Evolutionary conservation across 1,140 invertebrate species (phyloP).

Genomic region (Oscheius sp.): DNA sequence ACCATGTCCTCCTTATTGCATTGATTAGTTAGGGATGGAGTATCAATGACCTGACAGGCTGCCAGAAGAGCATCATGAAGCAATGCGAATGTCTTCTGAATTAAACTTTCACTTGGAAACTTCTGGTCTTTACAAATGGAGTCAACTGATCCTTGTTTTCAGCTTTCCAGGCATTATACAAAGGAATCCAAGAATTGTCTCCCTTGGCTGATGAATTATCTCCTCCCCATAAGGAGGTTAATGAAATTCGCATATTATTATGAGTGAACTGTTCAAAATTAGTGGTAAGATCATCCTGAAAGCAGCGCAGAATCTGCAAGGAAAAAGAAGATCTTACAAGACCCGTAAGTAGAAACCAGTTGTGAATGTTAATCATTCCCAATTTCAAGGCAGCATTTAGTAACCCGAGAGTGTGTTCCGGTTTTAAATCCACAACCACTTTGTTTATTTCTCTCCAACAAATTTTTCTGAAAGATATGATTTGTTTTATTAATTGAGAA

Average conservation of each 20-base stretch:
- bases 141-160: neutral
- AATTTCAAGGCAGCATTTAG: conserved; percentile 41
- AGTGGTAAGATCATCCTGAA: conserved; percentile 32
- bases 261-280: conserved; percentile 42
- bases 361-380: conserved; percentile 44
- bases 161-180: neutral
- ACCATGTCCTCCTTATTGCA: too few relatives aligned
- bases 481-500: neutral
- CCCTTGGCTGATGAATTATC: neutral
- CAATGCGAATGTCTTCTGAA: conserved; percentile 41
- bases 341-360: conserved; percentile 42
- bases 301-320: neutral
- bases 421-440: conserved; percentile 16
- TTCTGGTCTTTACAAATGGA: neutral
- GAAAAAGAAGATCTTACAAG: conserved; percentile 16
- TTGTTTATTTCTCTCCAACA: conserved; percentile 24
- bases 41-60: conserved; percentile 6
- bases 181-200: conserved; percentile 8
- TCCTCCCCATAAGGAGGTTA: conserved; percentile 30
- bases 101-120: conserved; percentile 12
- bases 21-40: too few relatives aligned
- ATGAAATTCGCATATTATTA: conserved; percentile 39
- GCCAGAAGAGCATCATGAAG: conserved; percentile 37
- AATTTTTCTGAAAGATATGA: neutral
- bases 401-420: conserved; percentile 22